Conservation (phyloP, 2,888 invertebrate genomes). For the Beris chalybata region DNA sequence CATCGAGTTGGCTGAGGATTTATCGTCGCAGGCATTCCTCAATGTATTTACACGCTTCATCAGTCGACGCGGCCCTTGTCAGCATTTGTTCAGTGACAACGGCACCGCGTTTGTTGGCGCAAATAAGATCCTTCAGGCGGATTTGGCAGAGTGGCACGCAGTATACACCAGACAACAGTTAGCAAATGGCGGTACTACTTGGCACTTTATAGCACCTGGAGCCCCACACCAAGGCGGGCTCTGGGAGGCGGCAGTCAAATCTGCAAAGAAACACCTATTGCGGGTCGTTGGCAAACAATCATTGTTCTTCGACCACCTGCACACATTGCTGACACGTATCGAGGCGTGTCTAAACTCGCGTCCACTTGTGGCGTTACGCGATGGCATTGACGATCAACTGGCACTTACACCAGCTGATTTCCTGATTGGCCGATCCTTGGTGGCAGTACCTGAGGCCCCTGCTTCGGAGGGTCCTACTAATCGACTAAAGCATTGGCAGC, state of each 20-base stretch:
- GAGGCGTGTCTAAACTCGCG: slow-evolving; percentile 44
- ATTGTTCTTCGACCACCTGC: slow-evolving; percentile 40
- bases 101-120: slow-evolving; percentile 6
- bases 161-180: not conserved
- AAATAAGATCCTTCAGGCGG: not conserved
- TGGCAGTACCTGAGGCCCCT: slow-evolving; percentile 41
- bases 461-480: slow-evolving; percentile 36
- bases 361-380: slow-evolving; percentile 39
- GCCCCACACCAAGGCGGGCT: slow-evolving; percentile 43
- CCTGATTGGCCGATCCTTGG: slow-evolving; percentile 32
- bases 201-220: slow-evolving; percentile 46
- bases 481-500: slow-evolving; percentile 42
- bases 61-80: slow-evolving; percentile 25
- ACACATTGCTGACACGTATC: slow-evolving; percentile 42
- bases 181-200: slow-evolving; percentile 31
- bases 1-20: too few relatives aligned
- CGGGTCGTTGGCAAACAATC: slow-evolving; percentile 38
- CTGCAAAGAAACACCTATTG: slow-evolving; percentile 44
- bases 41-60: not conserved
- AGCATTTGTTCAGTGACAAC: too few relatives aligned
- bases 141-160: slow-evolving; percentile 3
- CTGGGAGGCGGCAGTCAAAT: slow-evolving; percentile 42
- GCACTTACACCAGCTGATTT: slow-evolving; percentile 38
- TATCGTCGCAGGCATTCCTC: too few relatives aligned
- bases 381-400: slow-evolving; percentile 32